Percentiles rank a stretch among this genome's conserved stretches.
phyloP scores from a whole-genome alignment of 1,140 invertebrate species.

The Diplogasteroides magnus region DNA sequence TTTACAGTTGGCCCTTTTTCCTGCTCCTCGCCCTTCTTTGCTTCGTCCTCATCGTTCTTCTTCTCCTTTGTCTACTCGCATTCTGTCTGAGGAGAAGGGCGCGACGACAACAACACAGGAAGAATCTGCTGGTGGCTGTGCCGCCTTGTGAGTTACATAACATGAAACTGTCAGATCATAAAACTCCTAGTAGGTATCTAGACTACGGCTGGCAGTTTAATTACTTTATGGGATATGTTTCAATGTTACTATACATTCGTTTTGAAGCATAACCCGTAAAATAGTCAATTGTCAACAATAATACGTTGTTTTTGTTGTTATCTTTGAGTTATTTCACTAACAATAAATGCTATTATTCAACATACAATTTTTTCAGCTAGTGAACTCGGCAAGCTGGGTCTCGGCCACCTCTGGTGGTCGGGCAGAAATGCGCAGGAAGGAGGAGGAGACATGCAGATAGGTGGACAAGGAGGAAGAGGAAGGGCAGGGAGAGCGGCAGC shows the following conservation, averaged over 20 bases:
- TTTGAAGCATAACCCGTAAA: background rate
- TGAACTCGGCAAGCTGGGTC: background rate
- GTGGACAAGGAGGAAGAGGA: background rate
- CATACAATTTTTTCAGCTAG: background rate
- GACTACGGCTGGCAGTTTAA: too few relatives aligned
- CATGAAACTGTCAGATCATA: too few relatives aligned
- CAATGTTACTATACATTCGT: too few relatives aligned
- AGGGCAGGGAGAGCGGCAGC: too few relatives aligned
- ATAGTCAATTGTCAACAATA: background rate
- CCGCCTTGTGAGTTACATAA: background rate
- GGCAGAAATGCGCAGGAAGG: background rate
- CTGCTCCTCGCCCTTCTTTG: background rate
- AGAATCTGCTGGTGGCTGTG: background rate
- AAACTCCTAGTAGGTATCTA: too few relatives aligned
- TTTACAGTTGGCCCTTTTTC: background rate
- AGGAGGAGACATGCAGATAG: background rate
- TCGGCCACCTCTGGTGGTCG: background rate
- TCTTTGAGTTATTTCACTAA: too few relatives aligned
- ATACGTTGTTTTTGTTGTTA: too few relatives aligned
- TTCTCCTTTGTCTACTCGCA: background rate
- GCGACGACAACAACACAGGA: background rate
- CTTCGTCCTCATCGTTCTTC: background rate
- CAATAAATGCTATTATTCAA: too few relatives aligned
- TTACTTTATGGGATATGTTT: too few relatives aligned
- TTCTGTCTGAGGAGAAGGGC: background rate